phyloP scores from a whole-genome alignment of 2,113 vertebrate genomes.

The Corythornis madagascariensis region DNA sequence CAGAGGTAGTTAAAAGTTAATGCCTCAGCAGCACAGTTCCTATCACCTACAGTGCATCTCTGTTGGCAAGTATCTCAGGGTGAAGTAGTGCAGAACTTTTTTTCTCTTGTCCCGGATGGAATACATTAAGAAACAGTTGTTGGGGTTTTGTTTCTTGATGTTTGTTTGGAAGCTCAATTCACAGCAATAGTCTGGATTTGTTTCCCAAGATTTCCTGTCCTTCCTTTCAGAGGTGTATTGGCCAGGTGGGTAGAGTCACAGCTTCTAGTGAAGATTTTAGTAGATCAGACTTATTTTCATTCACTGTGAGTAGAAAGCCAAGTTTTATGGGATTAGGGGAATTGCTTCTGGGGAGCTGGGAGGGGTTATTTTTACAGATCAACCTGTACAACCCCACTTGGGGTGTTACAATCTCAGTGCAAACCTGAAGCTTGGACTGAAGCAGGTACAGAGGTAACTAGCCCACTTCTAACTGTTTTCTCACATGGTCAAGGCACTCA shows the following conservation, averaged over 20 bases:
- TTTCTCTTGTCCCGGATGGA: background rate
- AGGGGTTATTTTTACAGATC: background rate
- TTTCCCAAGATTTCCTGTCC: background rate
- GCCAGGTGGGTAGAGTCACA: background rate
- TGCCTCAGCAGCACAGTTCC: background rate
- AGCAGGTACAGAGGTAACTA: background rate
- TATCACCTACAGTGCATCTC: background rate
- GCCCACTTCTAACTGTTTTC: background rate
- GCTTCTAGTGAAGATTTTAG: background rate
- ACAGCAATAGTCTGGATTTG: background rate
- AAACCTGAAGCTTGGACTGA: background rate
- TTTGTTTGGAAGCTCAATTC: background rate
- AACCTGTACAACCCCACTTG: background rate
- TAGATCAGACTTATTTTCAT: background rate
- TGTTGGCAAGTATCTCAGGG: background rate
- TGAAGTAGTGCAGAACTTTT: background rate
- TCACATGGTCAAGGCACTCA: background rate
- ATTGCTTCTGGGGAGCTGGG: background rate
- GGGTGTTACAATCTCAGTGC: background rate
- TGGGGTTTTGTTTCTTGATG: background rate
- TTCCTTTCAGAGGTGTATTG: background rate
- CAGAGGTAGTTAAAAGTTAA: background rate
- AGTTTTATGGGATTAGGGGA: background rate
- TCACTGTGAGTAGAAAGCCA: background rate
- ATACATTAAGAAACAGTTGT: background rate